phyloP scores from a whole-genome alignment of 2,888 invertebrate species.

The Blastobasis lacticolella region DNA sequence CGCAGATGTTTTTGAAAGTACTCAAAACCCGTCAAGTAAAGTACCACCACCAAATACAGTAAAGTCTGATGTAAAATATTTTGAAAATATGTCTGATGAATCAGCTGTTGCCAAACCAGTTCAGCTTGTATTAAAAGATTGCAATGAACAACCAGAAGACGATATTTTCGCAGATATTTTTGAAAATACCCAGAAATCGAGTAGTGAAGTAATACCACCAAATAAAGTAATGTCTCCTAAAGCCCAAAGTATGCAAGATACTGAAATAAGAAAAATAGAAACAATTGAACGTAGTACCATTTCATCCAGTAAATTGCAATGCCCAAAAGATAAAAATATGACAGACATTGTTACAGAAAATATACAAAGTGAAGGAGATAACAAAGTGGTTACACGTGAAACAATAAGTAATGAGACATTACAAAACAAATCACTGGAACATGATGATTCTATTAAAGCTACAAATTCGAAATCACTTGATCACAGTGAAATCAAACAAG shows the following conservation, averaged over 20 bases:
- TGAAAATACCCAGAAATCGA: conserved; percentile 7
- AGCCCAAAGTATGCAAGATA: conserved; percentile 15
- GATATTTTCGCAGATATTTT: conserved; percentile 86
- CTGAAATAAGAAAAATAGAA: neutral
- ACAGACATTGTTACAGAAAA: no score
- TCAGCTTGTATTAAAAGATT: no score
- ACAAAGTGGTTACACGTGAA: no score
- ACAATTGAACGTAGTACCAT: neutral
- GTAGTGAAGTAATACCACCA: neutral
- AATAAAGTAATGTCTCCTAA: neutral
- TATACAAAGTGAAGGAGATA: no score
- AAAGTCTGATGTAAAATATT: no score
- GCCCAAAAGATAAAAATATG: no score
- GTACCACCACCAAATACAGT: no score
- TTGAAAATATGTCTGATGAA: no score
- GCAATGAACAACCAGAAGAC: conserved; percentile 46
- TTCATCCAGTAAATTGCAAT: no score
- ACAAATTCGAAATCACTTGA: neutral
- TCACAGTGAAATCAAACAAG: neutral
- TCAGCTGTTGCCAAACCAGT: no score
- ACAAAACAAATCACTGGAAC: neutral
- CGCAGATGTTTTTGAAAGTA: conserved; percentile 77
- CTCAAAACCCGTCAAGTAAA: neutral
- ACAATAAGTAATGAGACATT: neutral
- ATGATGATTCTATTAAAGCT: no score